A percentile compares a stretch with the other conserved stretches of the same genome.
phyloP scores from a whole-genome alignment of 2,888 invertebrate species.

The Pandemis cinnamomeana region DNA sequence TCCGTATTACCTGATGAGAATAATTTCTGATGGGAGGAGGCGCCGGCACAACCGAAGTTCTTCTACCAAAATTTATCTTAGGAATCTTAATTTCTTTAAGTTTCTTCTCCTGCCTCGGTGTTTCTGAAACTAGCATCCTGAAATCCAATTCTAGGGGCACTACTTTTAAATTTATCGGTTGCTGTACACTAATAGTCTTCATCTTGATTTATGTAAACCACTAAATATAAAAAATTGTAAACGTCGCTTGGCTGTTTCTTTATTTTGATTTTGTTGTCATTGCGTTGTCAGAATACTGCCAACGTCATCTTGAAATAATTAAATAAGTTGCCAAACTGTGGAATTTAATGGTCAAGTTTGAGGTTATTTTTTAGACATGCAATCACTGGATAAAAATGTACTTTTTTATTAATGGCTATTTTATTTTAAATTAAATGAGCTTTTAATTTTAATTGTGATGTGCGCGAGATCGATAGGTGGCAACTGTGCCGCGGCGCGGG shows the following conservation, averaged over 20 bases:
- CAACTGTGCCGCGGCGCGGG: conserved; percentile 44
- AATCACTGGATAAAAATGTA: neutral
- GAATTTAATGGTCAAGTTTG: neutral
- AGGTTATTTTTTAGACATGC: neutral
- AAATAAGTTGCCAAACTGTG: neutral
- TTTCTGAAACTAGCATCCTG: conserved; percentile 56
- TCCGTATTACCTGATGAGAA: conserved; percentile 60
- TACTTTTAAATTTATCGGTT: conserved; percentile 77
- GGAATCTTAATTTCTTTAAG: conserved; percentile 66
- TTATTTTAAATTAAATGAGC: conserved; percentile 15
- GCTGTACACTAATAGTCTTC: conserved; percentile 71
- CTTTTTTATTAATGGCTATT: neutral
- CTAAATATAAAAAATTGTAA: neutral
- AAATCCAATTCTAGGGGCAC: conserved; percentile 76
- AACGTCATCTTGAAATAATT: neutral
- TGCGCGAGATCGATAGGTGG: conserved; percentile 31
- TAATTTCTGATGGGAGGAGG: conserved; percentile 58
- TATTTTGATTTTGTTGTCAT: conserved; percentile 16
- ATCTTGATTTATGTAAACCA: conserved; percentile 49
- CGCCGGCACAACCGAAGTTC: conserved; percentile 61
- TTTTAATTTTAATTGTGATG: conserved; percentile 18
- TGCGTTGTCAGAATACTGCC: neutral
- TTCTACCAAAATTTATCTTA: conserved; percentile 54
- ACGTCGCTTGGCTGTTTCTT: neutral
- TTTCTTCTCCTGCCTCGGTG: conserved; percentile 55